Percentiles rank a stretch among this genome's conserved stretches.
phyloP scores from a whole-genome alignment of 2,888 invertebrate genomes.

The Enoplolaimus lenunculus region DNA sequence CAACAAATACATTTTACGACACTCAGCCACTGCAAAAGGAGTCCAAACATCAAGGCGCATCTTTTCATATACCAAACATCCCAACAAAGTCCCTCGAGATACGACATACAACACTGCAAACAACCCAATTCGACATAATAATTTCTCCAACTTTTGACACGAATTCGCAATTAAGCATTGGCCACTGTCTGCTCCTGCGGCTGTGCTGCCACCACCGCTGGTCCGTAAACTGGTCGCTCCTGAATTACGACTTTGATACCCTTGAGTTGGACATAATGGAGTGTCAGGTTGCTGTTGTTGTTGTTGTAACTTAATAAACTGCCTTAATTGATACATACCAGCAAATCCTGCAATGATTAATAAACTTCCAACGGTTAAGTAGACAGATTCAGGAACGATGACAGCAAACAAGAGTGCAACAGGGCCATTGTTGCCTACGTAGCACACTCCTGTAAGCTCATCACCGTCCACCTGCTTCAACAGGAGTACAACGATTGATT shows the following conservation, averaged over 20 bases:
- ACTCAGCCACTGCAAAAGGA: too few species aligned
- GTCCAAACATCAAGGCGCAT: too few species aligned
- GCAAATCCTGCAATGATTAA: constrained; percentile 25
- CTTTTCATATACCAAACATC: background rate
- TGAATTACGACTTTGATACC: too few species aligned
- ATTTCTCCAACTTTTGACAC: constrained; percentile 82
- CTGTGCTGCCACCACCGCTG: too few species aligned
- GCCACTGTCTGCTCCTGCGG: too few species aligned
- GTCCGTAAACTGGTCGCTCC: too few species aligned
- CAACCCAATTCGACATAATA: constrained; percentile 92
- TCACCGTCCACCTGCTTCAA: constrained; percentile 52
- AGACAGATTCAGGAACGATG: constrained; percentile 51
- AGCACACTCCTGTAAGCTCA: constrained; percentile 67
- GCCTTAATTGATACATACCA: background rate
- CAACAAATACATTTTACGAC: too few species aligned
- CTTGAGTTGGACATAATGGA: too few species aligned
- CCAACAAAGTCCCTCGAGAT: background rate
- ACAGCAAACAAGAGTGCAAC: constrained; percentile 64
- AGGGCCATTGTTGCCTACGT: constrained; percentile 71
- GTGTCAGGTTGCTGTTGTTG: too few species aligned
- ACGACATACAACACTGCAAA: background rate
- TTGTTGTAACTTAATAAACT: too few species aligned
- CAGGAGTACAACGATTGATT: constrained; percentile 75
- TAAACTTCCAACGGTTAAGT: constrained; percentile 40
- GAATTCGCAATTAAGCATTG: constrained; percentile 62